Evolutionary conservation across 2,113 vertebrate species (phyloP).

Genomic region (Mus musculus): DNA sequence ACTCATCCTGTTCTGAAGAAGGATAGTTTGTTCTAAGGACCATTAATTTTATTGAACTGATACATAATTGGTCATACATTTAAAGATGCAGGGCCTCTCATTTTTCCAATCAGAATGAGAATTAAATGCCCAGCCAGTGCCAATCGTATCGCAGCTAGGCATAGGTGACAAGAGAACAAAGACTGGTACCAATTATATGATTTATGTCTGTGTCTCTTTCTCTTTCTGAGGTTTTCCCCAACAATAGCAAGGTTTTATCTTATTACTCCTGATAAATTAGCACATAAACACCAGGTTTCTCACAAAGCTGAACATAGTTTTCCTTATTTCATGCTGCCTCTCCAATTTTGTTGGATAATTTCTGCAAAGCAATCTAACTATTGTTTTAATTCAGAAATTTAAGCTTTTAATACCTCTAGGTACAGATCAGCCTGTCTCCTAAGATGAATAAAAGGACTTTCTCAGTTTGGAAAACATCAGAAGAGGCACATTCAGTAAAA

Average conservation of each 20-base stretch:
- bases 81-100: not conserved
- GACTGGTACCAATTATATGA: not conserved
- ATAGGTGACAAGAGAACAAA: not conserved
- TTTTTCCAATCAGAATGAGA: not conserved
- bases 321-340: not conserved
- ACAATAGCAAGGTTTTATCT: not conserved
- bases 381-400: not conserved
- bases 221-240: not conserved
- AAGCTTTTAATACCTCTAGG: not conserved
- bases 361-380: not conserved
- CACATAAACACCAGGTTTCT: not conserved
- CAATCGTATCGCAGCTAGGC: not conserved
- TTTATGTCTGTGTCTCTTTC: not conserved
- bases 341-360: not conserved
- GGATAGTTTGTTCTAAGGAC: not conserved
- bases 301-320: not conserved
- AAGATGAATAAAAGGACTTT: not conserved
- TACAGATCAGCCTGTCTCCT: not conserved
- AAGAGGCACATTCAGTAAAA: too few species aligned
- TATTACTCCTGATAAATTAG: not conserved
- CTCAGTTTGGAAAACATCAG: too few species aligned
- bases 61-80: not conserved
- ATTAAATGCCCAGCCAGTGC: too few species aligned
- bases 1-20: not conserved
- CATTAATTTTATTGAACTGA: not conserved